Conservation (phyloP, 2,113 vertebrate genomes). For the Rissa tridactyla region DNA sequence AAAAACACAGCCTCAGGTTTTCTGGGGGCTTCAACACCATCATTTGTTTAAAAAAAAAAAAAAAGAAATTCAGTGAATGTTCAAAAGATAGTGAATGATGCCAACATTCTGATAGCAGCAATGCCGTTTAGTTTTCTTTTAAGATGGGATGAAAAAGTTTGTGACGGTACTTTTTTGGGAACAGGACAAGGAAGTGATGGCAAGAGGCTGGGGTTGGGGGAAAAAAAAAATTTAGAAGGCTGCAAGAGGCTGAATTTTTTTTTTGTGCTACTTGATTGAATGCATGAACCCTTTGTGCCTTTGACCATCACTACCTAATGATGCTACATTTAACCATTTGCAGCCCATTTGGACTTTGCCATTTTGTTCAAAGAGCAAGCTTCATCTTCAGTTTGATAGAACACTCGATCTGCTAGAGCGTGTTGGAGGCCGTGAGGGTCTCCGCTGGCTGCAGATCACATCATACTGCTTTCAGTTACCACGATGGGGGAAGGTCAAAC, state of each 20-base stretch:
- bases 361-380: slow-evolving; percentile 78
- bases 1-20: slow-evolving; percentile 84
- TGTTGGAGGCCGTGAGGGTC: slow-evolving; percentile 26
- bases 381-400: slow-evolving; percentile 76
- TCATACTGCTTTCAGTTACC: slow-evolving; percentile 73
- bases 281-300: slow-evolving; percentile 82
- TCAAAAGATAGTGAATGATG: slow-evolving; percentile 82
- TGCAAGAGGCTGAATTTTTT: slow-evolving; percentile 74
- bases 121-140: slow-evolving; percentile 84
- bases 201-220: slow-evolving; percentile 78
- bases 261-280: slow-evolving; percentile 78
- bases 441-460: slow-evolving; percentile 54
- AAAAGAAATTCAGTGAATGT: slow-evolving; percentile 79
- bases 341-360: slow-evolving; percentile 78
- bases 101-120: slow-evolving; percentile 89
- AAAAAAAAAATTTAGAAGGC: slow-evolving; percentile 67
- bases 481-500: slow-evolving; percentile 79
- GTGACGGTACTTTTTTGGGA: slow-evolving; percentile 79
- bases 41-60: slow-evolving; percentile 76
- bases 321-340: slow-evolving; percentile 71
- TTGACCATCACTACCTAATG: slow-evolving; percentile 81
- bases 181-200: slow-evolving; percentile 80
- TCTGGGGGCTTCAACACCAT: slow-evolving; percentile 89
- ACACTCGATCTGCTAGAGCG: slow-evolving; percentile 60
- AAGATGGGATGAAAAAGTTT: slow-evolving; percentile 76